These are phyloP conservation scores for Dendrocincla tyrannina DNA, from an alignment of 2,797 vertebrate species.

Conservation along the genomic window DNA sequence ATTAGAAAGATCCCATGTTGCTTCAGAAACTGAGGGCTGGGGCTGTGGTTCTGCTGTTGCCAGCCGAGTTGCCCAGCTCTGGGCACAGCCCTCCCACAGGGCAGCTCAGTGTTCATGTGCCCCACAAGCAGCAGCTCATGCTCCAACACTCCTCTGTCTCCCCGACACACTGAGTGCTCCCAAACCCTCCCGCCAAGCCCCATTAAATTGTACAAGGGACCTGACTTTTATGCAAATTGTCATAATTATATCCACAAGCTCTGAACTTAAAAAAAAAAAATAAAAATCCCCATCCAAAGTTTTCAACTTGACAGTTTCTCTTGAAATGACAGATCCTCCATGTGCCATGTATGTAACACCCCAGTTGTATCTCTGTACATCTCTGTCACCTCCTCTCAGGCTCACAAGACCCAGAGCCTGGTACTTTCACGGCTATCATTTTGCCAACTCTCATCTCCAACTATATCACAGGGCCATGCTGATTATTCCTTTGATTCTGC, in stretches of 20 bases:
- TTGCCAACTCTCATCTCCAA: neutral
- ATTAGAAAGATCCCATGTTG: neutral
- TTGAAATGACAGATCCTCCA: constrained; percentile 26
- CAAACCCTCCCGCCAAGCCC: neutral
- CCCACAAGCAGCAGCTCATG: neutral
- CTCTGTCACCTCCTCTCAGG: constrained; percentile 51
- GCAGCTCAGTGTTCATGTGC: fast-evolving
- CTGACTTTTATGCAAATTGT: constrained; percentile 31
- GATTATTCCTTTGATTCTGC: neutral
- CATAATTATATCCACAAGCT: constrained; percentile 21
- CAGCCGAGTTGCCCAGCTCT: neutral
- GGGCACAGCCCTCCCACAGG: neutral
- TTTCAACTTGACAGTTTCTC: constrained; percentile 43
- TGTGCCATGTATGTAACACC: constrained; percentile 33
- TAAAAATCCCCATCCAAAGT: neutral
- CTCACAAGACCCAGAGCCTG: constrained; percentile 39
- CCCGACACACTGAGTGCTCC: fast-evolving
- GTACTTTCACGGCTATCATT: neutral
- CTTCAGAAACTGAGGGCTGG: neutral
- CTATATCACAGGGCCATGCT: neutral
- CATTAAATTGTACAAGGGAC: neutral
- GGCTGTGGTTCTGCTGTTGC: neutral
- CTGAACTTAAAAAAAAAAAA: neutral
- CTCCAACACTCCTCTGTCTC: neutral
- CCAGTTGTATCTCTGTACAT: constrained; percentile 47